Percentiles rank a stretch among this genome's conserved stretches.
Evolutionary conservation across 2,888 invertebrate genomes (phyloP).

Genomic region (Panopea generosa): DNA sequence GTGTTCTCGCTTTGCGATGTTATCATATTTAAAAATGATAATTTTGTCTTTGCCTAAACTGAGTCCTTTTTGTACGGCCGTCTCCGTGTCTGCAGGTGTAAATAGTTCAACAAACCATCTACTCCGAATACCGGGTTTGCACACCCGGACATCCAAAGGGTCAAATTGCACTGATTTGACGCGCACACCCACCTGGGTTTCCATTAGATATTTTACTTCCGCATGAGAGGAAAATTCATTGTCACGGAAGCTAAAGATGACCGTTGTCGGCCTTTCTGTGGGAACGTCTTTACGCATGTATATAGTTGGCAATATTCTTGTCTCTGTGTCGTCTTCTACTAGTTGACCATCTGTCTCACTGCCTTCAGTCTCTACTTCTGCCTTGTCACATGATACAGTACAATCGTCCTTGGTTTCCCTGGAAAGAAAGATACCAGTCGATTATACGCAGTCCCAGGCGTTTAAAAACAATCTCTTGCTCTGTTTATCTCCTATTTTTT

Average conservation of each 20-base stretch:
- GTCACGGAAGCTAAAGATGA: conserved; percentile 64
- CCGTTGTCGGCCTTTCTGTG: conserved; percentile 44
- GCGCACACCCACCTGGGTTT: conserved; percentile 41
- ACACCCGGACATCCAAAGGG: conserved; percentile 54
- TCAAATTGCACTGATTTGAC: conserved; percentile 58
- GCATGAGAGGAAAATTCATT: conserved; percentile 60
- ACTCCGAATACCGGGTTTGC: conserved; percentile 49
- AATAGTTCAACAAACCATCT: conserved; percentile 60
- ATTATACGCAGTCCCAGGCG: too few species aligned
- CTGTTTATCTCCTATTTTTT: too few species aligned
- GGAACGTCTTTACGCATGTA: conserved; percentile 51
- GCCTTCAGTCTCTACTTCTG: background rate
- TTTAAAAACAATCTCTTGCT: too few species aligned
- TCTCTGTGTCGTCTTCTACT: background rate
- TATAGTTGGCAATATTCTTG: conserved; percentile 48
- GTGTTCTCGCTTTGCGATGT: conserved; percentile 44
- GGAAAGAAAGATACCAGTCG: too few species aligned
- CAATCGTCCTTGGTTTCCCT: too few species aligned
- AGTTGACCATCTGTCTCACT: conserved; percentile 8
- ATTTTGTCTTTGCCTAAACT: conserved; percentile 56
- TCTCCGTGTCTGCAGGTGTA: conserved; percentile 39
- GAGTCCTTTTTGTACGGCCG: conserved; percentile 51
- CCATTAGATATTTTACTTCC: conserved; percentile 57
- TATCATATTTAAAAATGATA: conserved; percentile 52
- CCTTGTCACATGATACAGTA: too few species aligned